These are phyloP conservation scores for Girardinus metallicus DNA, from an alignment of 2,797 vertebrate genomes.

Conservation along the genomic window DNA sequence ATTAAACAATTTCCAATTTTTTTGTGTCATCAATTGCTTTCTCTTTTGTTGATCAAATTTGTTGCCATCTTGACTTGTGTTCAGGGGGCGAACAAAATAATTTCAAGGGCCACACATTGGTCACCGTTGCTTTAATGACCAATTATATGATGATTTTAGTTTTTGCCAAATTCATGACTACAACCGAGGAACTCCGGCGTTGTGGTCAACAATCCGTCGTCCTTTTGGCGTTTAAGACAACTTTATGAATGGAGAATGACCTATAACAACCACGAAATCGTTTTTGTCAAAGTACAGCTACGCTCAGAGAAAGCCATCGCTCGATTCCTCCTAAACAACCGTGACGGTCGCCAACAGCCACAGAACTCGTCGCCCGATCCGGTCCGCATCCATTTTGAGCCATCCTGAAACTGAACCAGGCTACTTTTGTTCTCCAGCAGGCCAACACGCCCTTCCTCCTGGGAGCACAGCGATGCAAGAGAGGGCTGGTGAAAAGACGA, in stretches of 20 bases:
- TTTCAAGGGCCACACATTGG: too few species aligned
- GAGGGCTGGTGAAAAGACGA: conserved; percentile 74
- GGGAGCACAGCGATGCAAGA: conserved; percentile 77
- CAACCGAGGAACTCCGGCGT: not conserved
- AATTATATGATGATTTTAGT: not conserved
- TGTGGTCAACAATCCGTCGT: not conserved
- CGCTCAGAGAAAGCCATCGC: too few species aligned
- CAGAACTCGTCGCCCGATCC: conserved; percentile 34
- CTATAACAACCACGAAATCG: not conserved
- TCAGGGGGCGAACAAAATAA: too few species aligned
- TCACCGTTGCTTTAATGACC: not conserved
- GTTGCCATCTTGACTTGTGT: too few species aligned
- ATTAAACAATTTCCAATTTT: too few species aligned
- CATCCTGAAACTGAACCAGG: conserved; percentile 68
- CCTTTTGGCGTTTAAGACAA: not conserved
- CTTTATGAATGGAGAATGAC: not conserved
- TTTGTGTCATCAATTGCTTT: too few species aligned
- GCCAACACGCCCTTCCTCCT: conserved; percentile 81
- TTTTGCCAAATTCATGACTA: not conserved
- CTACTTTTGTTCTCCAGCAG: conserved; percentile 71
- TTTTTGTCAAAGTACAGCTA: too few species aligned
- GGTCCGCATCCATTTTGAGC: conserved; percentile 62
- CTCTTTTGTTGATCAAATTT: too few species aligned
- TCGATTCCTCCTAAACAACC: conserved; percentile 4
- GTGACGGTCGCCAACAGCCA: conserved; percentile 21